phyloP scores from a whole-genome alignment of 2,113 vertebrate genomes.

The Ictidomys tridecemlineatus region DNA sequence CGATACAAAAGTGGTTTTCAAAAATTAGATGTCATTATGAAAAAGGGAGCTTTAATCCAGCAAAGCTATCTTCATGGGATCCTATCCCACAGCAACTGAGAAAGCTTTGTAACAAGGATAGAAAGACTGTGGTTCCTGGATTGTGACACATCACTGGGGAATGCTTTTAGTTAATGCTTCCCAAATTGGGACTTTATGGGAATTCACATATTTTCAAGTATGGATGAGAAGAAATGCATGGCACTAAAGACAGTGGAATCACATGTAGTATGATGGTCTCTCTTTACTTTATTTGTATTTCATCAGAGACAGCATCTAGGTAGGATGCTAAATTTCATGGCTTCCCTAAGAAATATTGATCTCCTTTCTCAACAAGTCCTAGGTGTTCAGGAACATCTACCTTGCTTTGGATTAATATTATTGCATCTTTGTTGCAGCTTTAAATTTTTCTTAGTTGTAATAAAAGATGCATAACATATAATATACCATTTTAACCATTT shows the following conservation, averaged over 20 bases:
- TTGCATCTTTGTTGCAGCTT: constrained; percentile 16
- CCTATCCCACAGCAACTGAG: not conserved
- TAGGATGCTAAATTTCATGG: not conserved
- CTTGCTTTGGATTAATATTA: not conserved
- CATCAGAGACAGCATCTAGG: not conserved
- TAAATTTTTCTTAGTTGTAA: not conserved
- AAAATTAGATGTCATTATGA: not conserved
- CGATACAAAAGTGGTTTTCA: not conserved
- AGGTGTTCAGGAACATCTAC: not conserved
- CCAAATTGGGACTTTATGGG: not conserved
- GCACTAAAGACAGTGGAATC: not conserved
- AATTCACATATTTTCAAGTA: not conserved
- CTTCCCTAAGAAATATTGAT: not conserved
- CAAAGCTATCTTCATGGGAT: not conserved
- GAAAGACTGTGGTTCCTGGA: not conserved
- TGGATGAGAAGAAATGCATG: not conserved
- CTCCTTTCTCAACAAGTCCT: not conserved
- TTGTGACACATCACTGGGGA: not conserved
- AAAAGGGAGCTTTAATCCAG: not conserved
- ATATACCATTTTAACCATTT: not conserved
- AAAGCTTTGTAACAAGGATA: not conserved
- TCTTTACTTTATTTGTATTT: not conserved
- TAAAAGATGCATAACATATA: not conserved
- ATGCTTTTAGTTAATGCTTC: not conserved
- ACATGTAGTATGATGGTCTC: too few species aligned